These are phyloP conservation scores for Noturus placidus DNA, from an alignment of 2,113 vertebrate genomes.

Conservation along the genomic window DNA sequence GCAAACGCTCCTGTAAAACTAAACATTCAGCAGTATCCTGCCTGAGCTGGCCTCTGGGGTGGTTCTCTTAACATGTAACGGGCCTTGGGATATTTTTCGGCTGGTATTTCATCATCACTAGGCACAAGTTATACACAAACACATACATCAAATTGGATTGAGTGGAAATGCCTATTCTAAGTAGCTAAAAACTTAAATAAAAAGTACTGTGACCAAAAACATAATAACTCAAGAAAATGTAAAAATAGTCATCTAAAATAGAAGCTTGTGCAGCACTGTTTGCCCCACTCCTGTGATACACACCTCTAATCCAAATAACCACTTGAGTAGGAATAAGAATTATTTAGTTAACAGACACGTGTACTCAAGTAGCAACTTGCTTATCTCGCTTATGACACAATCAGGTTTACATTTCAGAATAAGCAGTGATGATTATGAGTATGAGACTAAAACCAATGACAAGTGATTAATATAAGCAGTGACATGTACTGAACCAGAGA, in stretches of 20 bases:
- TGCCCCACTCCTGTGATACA: not conserved
- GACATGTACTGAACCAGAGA: not conserved
- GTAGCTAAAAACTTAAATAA: not conserved
- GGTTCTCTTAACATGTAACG: constrained; percentile 52
- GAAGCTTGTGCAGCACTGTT: not conserved
- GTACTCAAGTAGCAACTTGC: not conserved
- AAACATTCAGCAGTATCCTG: constrained; percentile 46
- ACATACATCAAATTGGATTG: not conserved
- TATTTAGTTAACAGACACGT: not conserved
- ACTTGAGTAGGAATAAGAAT: not conserved
- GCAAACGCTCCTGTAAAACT: constrained; percentile 46
- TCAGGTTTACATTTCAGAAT: constrained; percentile 8
- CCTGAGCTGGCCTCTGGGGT: constrained; percentile 48
- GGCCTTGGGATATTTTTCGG: constrained; percentile 33
- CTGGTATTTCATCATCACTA: constrained; percentile 34
- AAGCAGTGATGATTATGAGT: not conserved
- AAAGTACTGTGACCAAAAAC: not conserved
- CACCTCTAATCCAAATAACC: no score
- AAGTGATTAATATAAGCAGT: not conserved
- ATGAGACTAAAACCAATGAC: not conserved
- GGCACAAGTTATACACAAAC: not conserved
- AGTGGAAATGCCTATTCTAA: not conserved
- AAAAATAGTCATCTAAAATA: not conserved
- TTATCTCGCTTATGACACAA: not conserved
- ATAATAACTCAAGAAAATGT: not conserved